Base-by-base conservation (phyloP, 2,888 invertebrate genomes). In the Linnaemya vulpina region DNA sequence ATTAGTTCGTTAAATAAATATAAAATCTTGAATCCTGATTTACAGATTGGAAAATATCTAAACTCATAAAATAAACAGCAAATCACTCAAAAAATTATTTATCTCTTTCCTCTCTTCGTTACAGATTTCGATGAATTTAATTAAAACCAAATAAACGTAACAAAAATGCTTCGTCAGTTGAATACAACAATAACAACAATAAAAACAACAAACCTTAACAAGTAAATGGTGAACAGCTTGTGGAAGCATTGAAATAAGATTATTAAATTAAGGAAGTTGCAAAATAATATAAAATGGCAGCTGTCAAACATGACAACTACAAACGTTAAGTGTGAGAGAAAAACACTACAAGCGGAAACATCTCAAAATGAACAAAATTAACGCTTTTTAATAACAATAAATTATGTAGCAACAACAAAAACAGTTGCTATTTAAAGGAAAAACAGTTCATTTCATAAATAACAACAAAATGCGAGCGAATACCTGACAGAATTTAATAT, bases 81-180 rank as follows among this genome's bases (percentile, higher is more conserved):
- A 73, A 65, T 79, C 62, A 63, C 38, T 75, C 38, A 75, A 63
- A 49, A 62, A 20, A 71, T 43, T 58, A 20, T n/a, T 43, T 77
- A 20, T 43, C 30, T 70, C 13, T 53, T 74, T 49, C 20, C 49
- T 60, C 20, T 60, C 70, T 77, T 51, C 22, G 25, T 84, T 76
- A 49, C 80, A 84, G 84, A 77, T 77, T 80, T 68, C n/a, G 76
- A 68, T 73, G 67, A 77, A 46, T 73, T 76, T 73, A 80, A 80
- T 77, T 68, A 84, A 84, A 67, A n/a, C n/a, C 38, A n/a, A 40
- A 68, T n/a, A 30, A 22, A 49, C 62, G 43, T 25, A 58, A 67
- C 3, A 38, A 22, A 46, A 53, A 70, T 0, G 10, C 7, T 20
- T 7, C 35, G 3, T 40, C 17, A 40, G 8, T 15, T 13, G 43